Evolutionary conservation across 2,797 vertebrate genomes (phyloP).

Genomic region (Sebastes paucispinis): DNA sequence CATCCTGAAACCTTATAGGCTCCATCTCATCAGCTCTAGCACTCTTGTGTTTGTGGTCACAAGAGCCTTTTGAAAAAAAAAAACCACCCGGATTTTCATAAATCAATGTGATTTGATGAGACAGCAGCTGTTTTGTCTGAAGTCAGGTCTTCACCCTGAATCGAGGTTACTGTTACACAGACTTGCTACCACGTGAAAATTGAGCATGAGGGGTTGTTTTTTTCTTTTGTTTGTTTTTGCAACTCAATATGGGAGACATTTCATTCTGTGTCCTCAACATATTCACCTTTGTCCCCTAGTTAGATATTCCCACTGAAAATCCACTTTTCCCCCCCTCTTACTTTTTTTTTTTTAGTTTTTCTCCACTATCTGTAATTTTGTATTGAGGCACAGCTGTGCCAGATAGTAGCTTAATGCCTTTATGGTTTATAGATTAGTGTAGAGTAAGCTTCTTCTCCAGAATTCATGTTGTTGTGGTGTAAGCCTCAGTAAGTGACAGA

Average conservation of each 20-base stretch:
- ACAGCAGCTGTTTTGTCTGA: conserved; percentile 17
- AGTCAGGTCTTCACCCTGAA: conserved; percentile 20
- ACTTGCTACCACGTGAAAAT: conserved; percentile 64
- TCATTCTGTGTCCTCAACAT: not conserved
- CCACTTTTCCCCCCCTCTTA: not conserved
- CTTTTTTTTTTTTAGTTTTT: not conserved
- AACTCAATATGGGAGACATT: not conserved
- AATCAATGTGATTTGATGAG: conserved; percentile 34
- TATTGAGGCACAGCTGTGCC: conserved; percentile 48
- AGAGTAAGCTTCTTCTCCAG: conserved; percentile 67
- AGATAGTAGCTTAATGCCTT: conserved; percentile 46
- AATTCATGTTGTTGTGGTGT: conserved; percentile 70
- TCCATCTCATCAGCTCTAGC: conserved; percentile 36
- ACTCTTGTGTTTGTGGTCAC: conserved; percentile 59
- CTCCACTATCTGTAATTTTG: conserved; percentile 6
- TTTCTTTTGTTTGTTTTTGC: conserved; percentile 58
- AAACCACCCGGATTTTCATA: not conserved
- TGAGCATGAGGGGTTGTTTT: conserved; percentile 34
- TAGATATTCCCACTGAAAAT: not conserved
- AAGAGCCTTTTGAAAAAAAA: conserved; percentile 1
- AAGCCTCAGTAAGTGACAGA: conserved; percentile 67
- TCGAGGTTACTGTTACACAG: conserved; percentile 46
- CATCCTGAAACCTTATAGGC: conserved; percentile 77
- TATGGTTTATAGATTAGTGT: conserved; percentile 68
- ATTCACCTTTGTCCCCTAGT: not conserved